A percentile compares a stretch with the other conserved stretches of the same genome.
phyloP scores from a whole-genome alignment of 2,888 invertebrate genomes.

The Malthinus flaveolus region DNA sequence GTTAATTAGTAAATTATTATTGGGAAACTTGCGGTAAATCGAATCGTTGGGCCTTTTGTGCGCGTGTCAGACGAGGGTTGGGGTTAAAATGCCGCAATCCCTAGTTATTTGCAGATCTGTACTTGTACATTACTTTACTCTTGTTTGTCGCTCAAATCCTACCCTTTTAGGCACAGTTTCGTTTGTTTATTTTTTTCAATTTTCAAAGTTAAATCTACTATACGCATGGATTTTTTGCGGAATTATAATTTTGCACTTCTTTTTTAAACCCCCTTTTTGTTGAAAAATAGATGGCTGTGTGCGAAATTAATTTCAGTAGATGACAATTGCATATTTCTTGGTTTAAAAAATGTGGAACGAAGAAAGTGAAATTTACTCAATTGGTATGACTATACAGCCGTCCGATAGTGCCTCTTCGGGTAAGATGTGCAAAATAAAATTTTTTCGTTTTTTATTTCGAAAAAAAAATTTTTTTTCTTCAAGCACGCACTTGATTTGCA shows the following conservation, averaged over 20 bases:
- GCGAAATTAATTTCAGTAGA: conserved; percentile 17
- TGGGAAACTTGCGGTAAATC: conserved; percentile 5
- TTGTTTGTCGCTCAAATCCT: conserved; percentile 3
- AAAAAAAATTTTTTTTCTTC: background rate
- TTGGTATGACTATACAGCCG: conserved; percentile 79
- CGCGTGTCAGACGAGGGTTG: conserved; percentile 21
- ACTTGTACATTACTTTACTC: conserved; percentile 7
- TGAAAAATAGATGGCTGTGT: conserved; percentile 13
- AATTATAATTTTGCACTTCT: conserved; percentile 9
- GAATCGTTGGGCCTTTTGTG: conserved; percentile 23
- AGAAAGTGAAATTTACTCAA: conserved; percentile 79
- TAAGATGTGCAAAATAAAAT: conserved; percentile 48
- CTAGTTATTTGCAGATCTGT: conserved; percentile 16
- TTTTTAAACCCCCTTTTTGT: background rate
- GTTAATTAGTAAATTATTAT: background rate
- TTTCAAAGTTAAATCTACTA: background rate
- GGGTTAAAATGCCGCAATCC: conserved; percentile 29
- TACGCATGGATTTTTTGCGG: background rate
- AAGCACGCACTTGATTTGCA: background rate
- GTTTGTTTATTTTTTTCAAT: background rate
- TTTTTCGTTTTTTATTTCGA: conserved; percentile 7
- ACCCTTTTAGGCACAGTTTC: conserved; percentile 1
- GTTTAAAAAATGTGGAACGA: conserved; percentile 65
- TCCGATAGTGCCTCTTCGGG: conserved; percentile 77
- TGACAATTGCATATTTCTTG: conserved; percentile 18